Base-by-base conservation (phyloP, 2,888 invertebrate species). In the Lampropteryx suffumata region DNA sequence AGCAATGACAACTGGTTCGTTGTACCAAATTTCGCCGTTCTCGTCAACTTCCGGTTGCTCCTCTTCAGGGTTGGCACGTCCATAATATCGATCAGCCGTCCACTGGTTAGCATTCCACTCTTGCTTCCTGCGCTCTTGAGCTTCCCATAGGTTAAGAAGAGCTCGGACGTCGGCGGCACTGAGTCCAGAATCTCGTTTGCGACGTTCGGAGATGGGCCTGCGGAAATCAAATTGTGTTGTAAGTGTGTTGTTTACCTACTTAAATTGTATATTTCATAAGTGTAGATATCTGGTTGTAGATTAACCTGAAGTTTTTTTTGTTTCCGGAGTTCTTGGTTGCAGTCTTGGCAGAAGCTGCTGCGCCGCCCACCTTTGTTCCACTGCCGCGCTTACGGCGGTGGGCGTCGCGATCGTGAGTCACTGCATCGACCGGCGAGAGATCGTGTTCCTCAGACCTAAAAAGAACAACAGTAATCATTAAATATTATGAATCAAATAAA, bases 111-210 rank as follows among this genome's bases (percentile, higher is more conserved):
- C 75, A 64, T 86, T 78, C 80, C 85, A 91, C 59, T 91, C 76
- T 52, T 90, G 90, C 63, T 90, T 91, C 52, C 91, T 89, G 50
- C 89, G 86, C 57, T 91, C 91, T 62, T 92, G 92, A 51, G 91
- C 91, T 71, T 93, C 93, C 91, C 92, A 93, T 29, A 93, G 73
- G 42, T 91, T 91, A 12, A 93, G 79, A 4, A 93, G 81, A 37
- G 92, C 91, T 45, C 93, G 81, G 14, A 93, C 91, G 64, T 93
- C 93, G 63, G 93, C 92, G 0, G 92, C 92, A 58, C 92, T 92
- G 33, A 93, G 79, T 29, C 92, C 92, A 28, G 92, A 90, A 64
- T 93, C 92, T 51, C 93, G 83, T 73, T 93, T 93, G 62, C 91
- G 90, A 43, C 93, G 90, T 57, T 89, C 88, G 40, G 85, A 83